Conservation (phyloP, 2,113 vertebrate species). For the Silurus glanis region DNA sequence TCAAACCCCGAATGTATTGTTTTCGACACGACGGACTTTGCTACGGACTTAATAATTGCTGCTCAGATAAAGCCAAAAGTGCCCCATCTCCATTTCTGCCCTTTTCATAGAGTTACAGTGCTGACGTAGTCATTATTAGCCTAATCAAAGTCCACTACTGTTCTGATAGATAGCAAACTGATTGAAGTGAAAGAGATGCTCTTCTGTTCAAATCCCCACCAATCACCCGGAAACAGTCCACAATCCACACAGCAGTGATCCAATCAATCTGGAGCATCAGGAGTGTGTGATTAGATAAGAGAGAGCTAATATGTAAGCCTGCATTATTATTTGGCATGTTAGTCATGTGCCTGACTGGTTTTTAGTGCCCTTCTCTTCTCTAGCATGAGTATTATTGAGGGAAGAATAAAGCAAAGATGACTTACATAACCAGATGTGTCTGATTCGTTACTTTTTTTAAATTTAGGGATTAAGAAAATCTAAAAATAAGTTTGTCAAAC, state of each 20-base stretch:
- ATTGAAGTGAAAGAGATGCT: slow-evolving; percentile 18
- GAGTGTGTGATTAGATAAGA: slow-evolving; percentile 36
- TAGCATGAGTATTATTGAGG: neutral
- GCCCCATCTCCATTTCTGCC: neutral
- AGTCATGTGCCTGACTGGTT: neutral
- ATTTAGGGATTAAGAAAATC: neutral
- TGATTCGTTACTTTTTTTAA: neutral
- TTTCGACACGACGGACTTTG: neutral
- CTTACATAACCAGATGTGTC: neutral
- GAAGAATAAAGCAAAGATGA: neutral
- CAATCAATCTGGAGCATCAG: slow-evolving; percentile 41
- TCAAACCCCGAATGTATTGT: neutral
- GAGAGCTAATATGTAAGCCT: slow-evolving; percentile 38
- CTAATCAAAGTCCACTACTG: slow-evolving; percentile 36
- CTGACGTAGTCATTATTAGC: slow-evolving; percentile 36
- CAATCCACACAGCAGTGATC: slow-evolving; percentile 26
- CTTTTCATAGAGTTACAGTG: neutral
- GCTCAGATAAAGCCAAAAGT: neutral
- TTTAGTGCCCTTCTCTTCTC: slow-evolving; percentile 1
- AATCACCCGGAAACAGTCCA: slow-evolving; percentile 11
- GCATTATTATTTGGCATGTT: slow-evolving; percentile 14
- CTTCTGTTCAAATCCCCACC: slow-evolving; percentile 5
- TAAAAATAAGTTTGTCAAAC: neutral
- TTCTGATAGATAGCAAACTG: slow-evolving; percentile 33
- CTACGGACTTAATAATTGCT: neutral